Percentiles rank a stretch among this genome's conserved stretches.
Evolutionary conservation across 2,113 vertebrate genomes (phyloP).

Genomic region (Neolamprologus sp.): DNA sequence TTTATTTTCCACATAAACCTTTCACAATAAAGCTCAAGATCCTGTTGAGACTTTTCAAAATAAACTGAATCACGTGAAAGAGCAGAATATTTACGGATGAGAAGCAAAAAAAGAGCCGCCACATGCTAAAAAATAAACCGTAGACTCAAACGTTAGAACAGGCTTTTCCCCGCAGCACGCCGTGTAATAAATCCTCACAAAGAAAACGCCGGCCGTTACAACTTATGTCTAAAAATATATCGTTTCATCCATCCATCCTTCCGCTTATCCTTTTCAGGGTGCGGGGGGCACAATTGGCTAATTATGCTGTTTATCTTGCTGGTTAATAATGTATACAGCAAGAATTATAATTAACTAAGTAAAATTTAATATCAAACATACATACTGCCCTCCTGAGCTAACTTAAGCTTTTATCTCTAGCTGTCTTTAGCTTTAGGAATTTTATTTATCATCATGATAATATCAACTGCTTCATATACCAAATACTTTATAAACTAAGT

Average conservation of each 20-base stretch:
- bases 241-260: background rate
- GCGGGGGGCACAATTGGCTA: background rate
- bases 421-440: background rate
- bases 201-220: fast-evolving
- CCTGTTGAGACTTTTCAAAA: background rate
- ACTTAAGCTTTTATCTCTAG: background rate
- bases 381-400: background rate
- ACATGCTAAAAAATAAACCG: fast-evolving
- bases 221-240: background rate
- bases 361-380: fast-evolving
- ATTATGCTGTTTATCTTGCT: background rate
- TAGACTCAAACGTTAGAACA: background rate
- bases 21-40: background rate
- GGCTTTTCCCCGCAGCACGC: background rate
- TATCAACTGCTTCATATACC: background rate
- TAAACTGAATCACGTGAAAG: background rate
- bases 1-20: fast-evolving
- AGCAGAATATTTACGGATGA: background rate
- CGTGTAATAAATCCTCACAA: background rate
- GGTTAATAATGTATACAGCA: background rate
- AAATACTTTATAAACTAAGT: background rate
- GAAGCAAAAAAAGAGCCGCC: fast-evolving
- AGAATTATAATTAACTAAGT: background rate
- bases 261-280: background rate
- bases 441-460: background rate